These are phyloP conservation scores for Neogobius melanostomus DNA, from an alignment of 2,113 vertebrate species.

Conservation along the genomic window DNA sequence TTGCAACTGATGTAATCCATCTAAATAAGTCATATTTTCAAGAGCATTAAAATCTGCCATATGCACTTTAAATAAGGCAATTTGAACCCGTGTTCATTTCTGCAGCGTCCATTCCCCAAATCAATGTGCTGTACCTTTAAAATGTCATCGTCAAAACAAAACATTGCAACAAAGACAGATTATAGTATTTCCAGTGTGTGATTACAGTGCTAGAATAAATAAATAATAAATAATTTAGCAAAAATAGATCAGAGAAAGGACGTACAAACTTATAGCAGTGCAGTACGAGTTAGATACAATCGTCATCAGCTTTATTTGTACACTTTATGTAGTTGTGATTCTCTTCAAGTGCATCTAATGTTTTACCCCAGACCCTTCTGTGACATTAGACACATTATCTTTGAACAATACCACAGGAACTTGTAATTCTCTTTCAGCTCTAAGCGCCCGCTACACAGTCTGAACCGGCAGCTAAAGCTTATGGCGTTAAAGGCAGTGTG, in stretches of 20 bases:
- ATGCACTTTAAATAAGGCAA: too few species aligned
- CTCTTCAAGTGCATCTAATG: background rate
- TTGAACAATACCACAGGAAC: too few species aligned
- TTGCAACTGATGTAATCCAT: too few species aligned
- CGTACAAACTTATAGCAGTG: background rate
- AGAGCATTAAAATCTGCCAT: too few species aligned
- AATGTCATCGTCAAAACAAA: background rate
- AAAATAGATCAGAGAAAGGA: background rate
- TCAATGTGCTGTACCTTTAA: background rate
- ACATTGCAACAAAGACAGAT: background rate
- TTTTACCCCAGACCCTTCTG: background rate
- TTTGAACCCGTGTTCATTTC: too few species aligned
- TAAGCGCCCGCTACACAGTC: too few species aligned
- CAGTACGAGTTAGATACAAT: background rate
- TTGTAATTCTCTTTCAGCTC: too few species aligned
- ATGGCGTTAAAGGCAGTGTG: too few species aligned
- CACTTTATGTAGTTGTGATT: background rate
- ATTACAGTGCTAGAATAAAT: background rate
- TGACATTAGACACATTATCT: background rate
- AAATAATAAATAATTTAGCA: constrained; percentile 7
- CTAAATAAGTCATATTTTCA: too few species aligned
- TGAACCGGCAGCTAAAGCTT: too few species aligned
- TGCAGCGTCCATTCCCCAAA: too few species aligned
- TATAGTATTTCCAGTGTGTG: background rate
- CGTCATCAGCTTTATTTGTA: background rate